A percentile compares a stretch with the other conserved stretches of the same genome.
Conservation (phyloP, 2,113 vertebrate species). For the Tapirus terrestris region DNA sequence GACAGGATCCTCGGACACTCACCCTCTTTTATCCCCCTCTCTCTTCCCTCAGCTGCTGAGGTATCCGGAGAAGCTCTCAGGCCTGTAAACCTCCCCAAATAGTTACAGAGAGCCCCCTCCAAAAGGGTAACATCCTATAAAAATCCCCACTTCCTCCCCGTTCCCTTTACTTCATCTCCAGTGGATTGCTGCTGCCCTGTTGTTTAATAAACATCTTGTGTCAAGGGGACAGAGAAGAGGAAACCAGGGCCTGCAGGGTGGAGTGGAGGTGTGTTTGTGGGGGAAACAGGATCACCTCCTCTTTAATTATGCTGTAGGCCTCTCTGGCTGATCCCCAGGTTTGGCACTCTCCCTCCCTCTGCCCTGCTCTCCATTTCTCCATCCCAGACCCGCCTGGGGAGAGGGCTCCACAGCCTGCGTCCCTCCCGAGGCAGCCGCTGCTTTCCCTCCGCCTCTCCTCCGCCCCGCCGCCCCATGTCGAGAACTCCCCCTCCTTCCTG, state of each 20-base stretch:
- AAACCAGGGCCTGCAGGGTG: slow-evolving; percentile 54
- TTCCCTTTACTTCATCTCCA: slow-evolving; percentile 41
- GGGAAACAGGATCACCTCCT: slow-evolving; percentile 37
- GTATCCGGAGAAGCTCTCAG: neutral
- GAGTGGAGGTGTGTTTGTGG: slow-evolving; percentile 51
- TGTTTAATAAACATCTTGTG: slow-evolving; percentile 75
- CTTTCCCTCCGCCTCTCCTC: slow-evolving; percentile 47
- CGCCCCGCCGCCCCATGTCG: slow-evolving; percentile 28
- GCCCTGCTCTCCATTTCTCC: neutral
- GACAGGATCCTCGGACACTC: neutral
- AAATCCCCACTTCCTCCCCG: slow-evolving; percentile 6
- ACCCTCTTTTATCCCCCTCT: neutral
- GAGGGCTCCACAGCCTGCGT: slow-evolving; percentile 73
- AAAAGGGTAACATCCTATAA: neutral
- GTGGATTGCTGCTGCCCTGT: slow-evolving; percentile 38
- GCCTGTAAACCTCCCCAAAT: neutral
- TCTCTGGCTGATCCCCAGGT: neutral
- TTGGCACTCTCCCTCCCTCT: neutral
- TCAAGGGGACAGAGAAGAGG: slow-evolving; percentile 68
- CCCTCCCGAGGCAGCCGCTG: slow-evolving; percentile 67
- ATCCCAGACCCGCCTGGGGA: slow-evolving; percentile 70
- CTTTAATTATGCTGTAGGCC: slow-evolving; percentile 53
- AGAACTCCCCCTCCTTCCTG: slow-evolving; percentile 45
- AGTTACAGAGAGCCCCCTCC: neutral
- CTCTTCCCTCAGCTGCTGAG: neutral